These are phyloP conservation scores for Triops cancriformis DNA, from an alignment of 1,140 invertebrate genomes.

Conservation along the genomic window DNA sequence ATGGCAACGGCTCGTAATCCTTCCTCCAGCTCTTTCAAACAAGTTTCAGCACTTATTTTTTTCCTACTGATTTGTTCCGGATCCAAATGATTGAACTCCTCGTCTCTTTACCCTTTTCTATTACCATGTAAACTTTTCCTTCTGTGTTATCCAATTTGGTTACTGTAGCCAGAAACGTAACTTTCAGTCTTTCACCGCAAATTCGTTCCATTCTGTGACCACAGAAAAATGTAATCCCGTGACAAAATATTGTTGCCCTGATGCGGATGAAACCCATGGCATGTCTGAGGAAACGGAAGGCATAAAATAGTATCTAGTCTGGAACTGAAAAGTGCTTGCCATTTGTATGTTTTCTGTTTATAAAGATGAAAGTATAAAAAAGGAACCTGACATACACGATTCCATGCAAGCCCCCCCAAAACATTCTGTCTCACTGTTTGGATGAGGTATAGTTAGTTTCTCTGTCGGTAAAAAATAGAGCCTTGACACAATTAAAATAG, in stretches of 20 bases:
- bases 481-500: neutral
- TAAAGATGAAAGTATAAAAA: neutral
- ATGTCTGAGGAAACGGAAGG: neutral
- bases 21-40: neutral
- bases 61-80: neutral
- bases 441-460: neutral
- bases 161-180: neutral
- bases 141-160: neutral
- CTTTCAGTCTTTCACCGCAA: neutral
- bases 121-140: neutral
- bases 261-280: neutral
- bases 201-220: neutral
- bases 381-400: neutral
- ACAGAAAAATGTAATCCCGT: neutral
- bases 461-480: neutral
- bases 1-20: neutral
- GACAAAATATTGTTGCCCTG: neutral
- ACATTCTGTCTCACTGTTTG: neutral
- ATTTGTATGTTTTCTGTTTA: neutral
- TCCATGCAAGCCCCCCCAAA: neutral
- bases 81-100: neutral
- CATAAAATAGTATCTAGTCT: neutral
- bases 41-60: neutral
- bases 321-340: neutral
- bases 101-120: neutral